phyloP scores from a whole-genome alignment of 1,140 invertebrate genomes.

The Lycorma delicatula region DNA sequence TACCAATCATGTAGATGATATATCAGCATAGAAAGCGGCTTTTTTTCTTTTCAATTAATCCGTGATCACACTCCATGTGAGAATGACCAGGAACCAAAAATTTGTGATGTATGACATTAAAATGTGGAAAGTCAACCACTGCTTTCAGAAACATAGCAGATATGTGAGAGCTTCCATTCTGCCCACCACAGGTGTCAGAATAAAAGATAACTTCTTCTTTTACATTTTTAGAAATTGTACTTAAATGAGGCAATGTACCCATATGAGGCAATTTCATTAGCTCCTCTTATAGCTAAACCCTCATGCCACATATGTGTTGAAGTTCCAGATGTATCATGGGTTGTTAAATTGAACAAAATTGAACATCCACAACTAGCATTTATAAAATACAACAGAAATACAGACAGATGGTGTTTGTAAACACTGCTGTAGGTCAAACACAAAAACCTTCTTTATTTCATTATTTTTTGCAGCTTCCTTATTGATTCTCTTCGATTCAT shows the following conservation, averaged over 20 bases:
- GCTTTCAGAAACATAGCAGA: background rate
- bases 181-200: slow-evolving; percentile 16
- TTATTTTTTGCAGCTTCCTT: background rate
- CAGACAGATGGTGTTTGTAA: slow-evolving; percentile 14
- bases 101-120: slow-evolving; percentile 9
- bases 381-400: slow-evolving; percentile 15
- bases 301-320: background rate
- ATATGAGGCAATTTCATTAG: slow-evolving; percentile 9
- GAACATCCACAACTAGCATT: slow-evolving; percentile 15
- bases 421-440: slow-evolving; percentile 19
- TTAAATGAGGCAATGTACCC: background rate
- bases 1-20: background rate
- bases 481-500: too few species aligned
- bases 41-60: slow-evolving; percentile 8
- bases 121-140: background rate
- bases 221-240: slow-evolving; percentile 1
- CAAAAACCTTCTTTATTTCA: background rate
- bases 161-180: slow-evolving; percentile 14
- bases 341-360: slow-evolving; percentile 17
- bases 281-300: background rate
- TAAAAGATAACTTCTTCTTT: slow-evolving; percentile 5
- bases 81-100: slow-evolving; percentile 5
- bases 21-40: background rate
- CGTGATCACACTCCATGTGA: slow-evolving; percentile 9
- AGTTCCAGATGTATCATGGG: too few species aligned